Base-by-base conservation (phyloP, 2,113 vertebrate species). In the Anolis carolinensis region DNA sequence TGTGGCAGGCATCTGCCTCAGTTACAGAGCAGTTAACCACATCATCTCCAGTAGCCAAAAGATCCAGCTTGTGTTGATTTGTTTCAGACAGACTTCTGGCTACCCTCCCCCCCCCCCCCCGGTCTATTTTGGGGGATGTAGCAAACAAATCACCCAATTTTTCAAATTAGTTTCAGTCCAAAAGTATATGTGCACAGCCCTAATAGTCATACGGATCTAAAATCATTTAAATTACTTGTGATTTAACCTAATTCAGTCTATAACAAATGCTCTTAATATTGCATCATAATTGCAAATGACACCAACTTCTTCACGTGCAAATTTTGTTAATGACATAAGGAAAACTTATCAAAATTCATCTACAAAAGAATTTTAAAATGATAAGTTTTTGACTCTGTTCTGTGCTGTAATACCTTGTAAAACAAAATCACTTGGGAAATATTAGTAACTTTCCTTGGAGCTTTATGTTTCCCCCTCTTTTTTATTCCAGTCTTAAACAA, bases 401-500 rank as follows among this genome's bases (percentile, higher is more conserved):
- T 90, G 67, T 10, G 88, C 30, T 34, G n/a, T 85, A 93, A 92
- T 85, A 86, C 87, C 89, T 88, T 90, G 13, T 59, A 92, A 89
- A 93, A 44, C 39, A 44, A 94, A 94, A 95, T 91, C 83, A 90
- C 92, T 91, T 91, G 88, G 94, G 93, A 95, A 92, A 95, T 94
- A 94, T 94, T 94, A 95, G 95, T 95, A 95, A 95, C 78, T 90
- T 95, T 96, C 92, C 95, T 92, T 94, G 92, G 92, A 94, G 93
- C 94, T 95, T 94, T 93, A 92, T 95, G 94, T 92, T 93, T 95
- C 95, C 85, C 92, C 88, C 81, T 92, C 93, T 95, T 70, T 86
- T 86, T 97, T 95, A 96, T 97, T 96, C 94, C 78, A 95, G 95
- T 94, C 96, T 97, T 97, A 97, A 97, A 96, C 96, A 96, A 96